Conservation (phyloP, 2,113 vertebrate species). For the Tragelaphus strepsiceros region DNA sequence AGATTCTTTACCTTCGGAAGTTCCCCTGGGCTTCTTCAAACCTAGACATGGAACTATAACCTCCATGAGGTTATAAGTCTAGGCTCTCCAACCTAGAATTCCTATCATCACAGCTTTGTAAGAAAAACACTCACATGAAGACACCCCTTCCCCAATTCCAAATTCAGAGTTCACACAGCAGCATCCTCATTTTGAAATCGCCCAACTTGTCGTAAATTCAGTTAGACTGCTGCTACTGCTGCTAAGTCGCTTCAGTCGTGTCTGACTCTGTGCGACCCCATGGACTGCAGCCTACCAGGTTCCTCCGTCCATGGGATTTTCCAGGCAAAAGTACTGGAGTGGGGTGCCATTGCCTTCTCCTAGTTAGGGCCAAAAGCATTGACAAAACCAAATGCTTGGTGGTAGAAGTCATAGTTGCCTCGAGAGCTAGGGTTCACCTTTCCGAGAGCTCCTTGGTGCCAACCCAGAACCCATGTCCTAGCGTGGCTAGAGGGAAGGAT, state of each 20-base stretch:
- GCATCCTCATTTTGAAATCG: background rate
- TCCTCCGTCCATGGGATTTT: too few species aligned
- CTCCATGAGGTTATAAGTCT: background rate
- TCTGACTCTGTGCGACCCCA: too few species aligned
- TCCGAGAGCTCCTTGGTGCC: background rate
- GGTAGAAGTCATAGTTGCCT: background rate
- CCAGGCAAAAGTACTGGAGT: too few species aligned
- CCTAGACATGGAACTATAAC: background rate
- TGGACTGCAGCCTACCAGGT: too few species aligned
- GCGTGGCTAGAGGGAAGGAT: slow-evolving; percentile 62
- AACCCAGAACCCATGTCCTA: slow-evolving; percentile 52
- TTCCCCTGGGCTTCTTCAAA: background rate
- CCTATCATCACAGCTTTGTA: background rate
- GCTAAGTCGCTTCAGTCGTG: too few species aligned
- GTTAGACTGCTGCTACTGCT: background rate
- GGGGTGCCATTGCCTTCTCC: too few species aligned
- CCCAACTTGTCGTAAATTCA: background rate
- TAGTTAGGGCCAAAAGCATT: slow-evolving; percentile 30
- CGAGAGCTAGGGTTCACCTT: slow-evolving; percentile 59
- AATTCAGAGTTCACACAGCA: background rate
- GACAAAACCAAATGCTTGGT: background rate
- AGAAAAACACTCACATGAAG: background rate
- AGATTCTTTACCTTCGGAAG: background rate
- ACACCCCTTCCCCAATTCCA: background rate
- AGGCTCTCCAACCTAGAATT: background rate